Conservation (phyloP, 2,113 vertebrate genomes). For the Eulemur rufifrons region DNA sequence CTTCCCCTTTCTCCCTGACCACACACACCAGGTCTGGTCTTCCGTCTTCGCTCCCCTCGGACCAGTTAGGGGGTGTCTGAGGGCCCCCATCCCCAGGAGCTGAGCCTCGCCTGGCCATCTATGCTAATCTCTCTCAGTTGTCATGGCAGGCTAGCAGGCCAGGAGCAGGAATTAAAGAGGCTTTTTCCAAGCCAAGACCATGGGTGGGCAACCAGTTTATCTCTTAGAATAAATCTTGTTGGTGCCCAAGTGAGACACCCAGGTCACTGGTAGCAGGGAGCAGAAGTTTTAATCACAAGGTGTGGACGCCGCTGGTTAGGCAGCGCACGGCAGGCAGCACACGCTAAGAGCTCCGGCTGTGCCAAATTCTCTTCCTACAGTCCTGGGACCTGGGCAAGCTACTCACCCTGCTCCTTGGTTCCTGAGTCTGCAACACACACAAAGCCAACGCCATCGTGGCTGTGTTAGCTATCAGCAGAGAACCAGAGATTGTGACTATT, state of each 20-base stretch:
- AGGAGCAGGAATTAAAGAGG: background rate
- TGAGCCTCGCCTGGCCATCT: background rate
- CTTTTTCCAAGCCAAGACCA: background rate
- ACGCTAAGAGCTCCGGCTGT: background rate
- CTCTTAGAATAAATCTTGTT: background rate
- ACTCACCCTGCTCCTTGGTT: background rate
- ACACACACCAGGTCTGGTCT: background rate
- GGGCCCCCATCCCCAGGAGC: background rate
- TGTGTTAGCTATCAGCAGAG: background rate
- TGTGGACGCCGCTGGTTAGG: background rate
- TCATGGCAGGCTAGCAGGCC: background rate
- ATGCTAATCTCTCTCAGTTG: background rate
- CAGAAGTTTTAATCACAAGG: background rate
- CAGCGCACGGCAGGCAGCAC: background rate
- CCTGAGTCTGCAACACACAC: background rate
- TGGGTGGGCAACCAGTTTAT: background rate
- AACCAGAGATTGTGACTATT: background rate
- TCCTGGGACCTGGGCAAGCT: background rate
- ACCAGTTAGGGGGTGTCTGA: background rate
- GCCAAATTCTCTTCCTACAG: background rate
- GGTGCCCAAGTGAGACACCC: background rate
- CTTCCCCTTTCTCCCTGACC: background rate
- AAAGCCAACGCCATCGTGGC: rapidly evolving
- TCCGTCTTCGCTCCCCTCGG: background rate
- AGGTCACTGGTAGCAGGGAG: background rate